Evolutionary conservation across 2,888 invertebrate genomes (phyloP).

Genomic region (Lordiphosa fenestrarum): DNA sequence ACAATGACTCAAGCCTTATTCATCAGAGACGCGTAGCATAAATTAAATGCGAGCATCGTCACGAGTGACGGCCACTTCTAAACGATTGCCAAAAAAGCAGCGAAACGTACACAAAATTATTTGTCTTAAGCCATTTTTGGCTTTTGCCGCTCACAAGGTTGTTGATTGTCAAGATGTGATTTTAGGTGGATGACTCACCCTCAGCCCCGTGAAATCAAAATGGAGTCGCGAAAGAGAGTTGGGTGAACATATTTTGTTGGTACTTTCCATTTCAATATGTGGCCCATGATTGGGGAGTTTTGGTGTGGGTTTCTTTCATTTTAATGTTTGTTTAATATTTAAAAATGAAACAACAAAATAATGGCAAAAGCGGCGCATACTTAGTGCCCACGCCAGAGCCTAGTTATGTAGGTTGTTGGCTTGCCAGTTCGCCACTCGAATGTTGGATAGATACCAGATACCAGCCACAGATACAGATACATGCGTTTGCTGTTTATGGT

Average conservation of each 20-base stretch:
- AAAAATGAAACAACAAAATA: constrained; percentile 36
- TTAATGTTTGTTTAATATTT: constrained; percentile 62
- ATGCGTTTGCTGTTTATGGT: constrained; percentile 55
- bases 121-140: constrained; percentile 56
- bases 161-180: constrained; percentile 62
- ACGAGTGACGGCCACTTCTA: constrained; percentile 55
- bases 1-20: constrained; percentile 54
- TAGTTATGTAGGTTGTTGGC: constrained; percentile 36
- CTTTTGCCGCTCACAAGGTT: constrained; percentile 30
- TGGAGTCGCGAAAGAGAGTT: no score
- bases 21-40: constrained; percentile 15
- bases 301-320: constrained; percentile 14
- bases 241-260: neutral
- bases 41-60: constrained; percentile 31
- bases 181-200: constrained; percentile 35
- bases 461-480: constrained; percentile 30
- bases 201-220: no score
- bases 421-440: constrained; percentile 6
- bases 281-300: constrained; percentile 12
- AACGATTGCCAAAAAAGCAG: constrained; percentile 61
- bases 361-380: constrained; percentile 52
- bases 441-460: constrained; percentile 33
- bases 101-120: constrained; percentile 29
- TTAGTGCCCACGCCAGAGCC: constrained; percentile 59
- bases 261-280: constrained; percentile 8